Percentiles rank a stretch among this genome's conserved stretches.
phyloP scores from a whole-genome alignment of 1,140 invertebrate species.

The Ceratina calcarata region DNA sequence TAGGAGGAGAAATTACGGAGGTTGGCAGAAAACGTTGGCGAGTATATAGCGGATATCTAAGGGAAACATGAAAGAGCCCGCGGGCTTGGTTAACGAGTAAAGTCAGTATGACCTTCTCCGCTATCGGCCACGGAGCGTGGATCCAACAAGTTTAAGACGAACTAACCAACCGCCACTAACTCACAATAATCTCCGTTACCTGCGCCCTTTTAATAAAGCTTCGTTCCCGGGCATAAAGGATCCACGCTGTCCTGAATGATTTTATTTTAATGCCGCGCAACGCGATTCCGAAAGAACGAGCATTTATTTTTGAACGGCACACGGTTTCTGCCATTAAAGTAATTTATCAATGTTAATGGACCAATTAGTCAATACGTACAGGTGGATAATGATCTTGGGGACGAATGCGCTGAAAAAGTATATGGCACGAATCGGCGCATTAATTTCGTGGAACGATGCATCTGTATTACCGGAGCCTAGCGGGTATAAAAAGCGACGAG shows the following conservation, averaged over 20 bases:
- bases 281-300: not conserved
- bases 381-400: slow-evolving; percentile 19
- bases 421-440: slow-evolving; percentile 25
- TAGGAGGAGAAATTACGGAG: not conserved
- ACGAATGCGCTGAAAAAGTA: slow-evolving; percentile 21
- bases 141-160: slow-evolving; percentile 66
- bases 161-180: slow-evolving; percentile 67
- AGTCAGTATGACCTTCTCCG: slow-evolving; percentile 55
- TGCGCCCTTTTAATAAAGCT: slow-evolving; percentile 55
- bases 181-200: slow-evolving; percentile 62
- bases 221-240: not conserved
- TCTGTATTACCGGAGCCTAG: not conserved
- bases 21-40: slow-evolving; percentile 37
- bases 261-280: not conserved
- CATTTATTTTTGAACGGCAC: slow-evolving; percentile 10
- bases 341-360: slow-evolving; percentile 27
- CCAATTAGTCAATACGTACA: slow-evolving; percentile 19
- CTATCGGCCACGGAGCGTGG: slow-evolving; percentile 55
- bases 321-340: slow-evolving; percentile 19
- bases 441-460: slow-evolving; percentile 28
- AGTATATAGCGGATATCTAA: slow-evolving; percentile 47
- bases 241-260: not conserved
- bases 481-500: not conserved
- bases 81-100: slow-evolving; percentile 71
- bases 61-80: slow-evolving; percentile 58